Percentiles rank a stretch among this genome's conserved stretches.
Conservation (phyloP, 1,140 invertebrate species). For the Drosophila lini region DNA sequence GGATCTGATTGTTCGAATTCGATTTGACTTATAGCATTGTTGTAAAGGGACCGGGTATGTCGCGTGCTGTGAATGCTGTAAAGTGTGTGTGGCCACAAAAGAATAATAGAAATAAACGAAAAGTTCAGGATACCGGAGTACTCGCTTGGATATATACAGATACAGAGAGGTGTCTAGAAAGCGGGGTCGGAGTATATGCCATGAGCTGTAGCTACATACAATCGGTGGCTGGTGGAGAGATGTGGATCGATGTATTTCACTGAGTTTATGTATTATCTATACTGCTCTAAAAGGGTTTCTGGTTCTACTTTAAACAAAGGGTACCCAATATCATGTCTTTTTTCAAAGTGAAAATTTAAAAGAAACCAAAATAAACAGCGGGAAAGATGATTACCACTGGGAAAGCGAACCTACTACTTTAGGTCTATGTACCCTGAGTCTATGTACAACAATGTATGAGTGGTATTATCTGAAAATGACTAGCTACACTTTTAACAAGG, state of each 20-base stretch:
- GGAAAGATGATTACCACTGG: background rate
- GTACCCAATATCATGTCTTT: background rate
- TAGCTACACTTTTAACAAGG: constrained; percentile 1
- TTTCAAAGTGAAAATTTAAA: background rate
- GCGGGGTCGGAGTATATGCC: constrained; percentile 20
- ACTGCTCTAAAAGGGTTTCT: background rate
- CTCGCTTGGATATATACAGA: constrained; percentile 9
- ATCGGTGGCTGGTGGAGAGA: constrained; percentile 19
- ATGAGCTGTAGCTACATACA: constrained; percentile 31
- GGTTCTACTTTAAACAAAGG: background rate
- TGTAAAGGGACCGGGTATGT: constrained; percentile 82
- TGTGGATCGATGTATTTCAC: constrained; percentile 1
- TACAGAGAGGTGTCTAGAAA: constrained; percentile 28
- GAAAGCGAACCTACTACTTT: constrained; percentile 12
- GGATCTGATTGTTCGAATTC: constrained; percentile 42
- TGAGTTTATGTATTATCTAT: background rate
- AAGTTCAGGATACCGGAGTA: constrained; percentile 41
- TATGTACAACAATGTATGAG: constrained; percentile 17
- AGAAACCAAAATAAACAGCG: background rate
- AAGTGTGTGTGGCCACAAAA: constrained; percentile 77
- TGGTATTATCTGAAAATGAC: background rate
- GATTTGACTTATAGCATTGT: constrained; percentile 74
- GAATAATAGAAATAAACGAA: constrained; percentile 51
- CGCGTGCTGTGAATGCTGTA: constrained; percentile 81
- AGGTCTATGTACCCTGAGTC: background rate